Conservation (phyloP, 2,797 vertebrate genomes). For the Syncerus caffer region DNA sequence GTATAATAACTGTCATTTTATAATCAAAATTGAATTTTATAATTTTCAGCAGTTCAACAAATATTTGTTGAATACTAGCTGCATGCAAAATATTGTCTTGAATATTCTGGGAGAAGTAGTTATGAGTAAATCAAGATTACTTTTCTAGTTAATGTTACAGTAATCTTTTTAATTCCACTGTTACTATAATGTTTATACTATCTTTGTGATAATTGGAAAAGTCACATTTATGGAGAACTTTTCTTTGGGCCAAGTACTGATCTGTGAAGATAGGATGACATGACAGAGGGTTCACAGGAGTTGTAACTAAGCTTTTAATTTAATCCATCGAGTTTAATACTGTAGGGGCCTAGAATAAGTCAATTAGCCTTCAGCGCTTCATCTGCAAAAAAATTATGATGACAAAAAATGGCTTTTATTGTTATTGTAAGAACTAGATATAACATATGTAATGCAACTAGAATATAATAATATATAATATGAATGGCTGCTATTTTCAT, state of each 20-base stretch:
- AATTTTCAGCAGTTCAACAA: background rate
- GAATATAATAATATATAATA: too few species aligned
- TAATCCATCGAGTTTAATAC: background rate
- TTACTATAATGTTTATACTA: background rate
- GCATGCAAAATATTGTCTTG: background rate
- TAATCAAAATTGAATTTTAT: background rate
- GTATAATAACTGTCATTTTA: background rate
- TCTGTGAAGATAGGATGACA: background rate
- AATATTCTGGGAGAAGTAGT: background rate
- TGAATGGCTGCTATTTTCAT: background rate
- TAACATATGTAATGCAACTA: background rate
- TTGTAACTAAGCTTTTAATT: background rate
- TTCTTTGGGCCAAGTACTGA: background rate
- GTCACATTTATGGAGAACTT: background rate
- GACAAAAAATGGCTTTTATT: background rate
- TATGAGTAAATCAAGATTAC: background rate
- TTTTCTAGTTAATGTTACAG: background rate
- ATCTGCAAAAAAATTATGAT: background rate
- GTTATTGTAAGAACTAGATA: background rate
- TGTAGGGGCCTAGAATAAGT: background rate
- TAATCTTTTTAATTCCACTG: background rate
- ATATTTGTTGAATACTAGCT: background rate
- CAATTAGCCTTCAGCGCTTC: background rate
- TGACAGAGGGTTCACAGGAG: rapidly evolving
- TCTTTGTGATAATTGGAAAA: background rate